phyloP scores from a whole-genome alignment of 2,113 vertebrate species.

The Melanostigma gelatinosum region DNA sequence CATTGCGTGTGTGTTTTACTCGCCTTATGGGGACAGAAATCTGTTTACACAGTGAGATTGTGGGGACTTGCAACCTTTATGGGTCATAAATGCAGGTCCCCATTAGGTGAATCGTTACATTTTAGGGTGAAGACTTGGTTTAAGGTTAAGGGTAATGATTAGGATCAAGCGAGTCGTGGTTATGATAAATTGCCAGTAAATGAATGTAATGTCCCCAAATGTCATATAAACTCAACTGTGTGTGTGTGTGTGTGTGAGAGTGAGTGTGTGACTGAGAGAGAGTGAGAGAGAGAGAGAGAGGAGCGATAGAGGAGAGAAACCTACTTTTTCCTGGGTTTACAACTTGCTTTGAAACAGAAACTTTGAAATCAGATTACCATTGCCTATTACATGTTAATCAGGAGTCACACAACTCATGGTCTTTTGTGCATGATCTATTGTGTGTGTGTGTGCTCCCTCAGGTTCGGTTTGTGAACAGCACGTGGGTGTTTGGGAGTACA shows the following conservation, averaged over 20 bases:
- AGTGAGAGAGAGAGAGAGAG: background rate
- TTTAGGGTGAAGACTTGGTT: too few relatives aligned
- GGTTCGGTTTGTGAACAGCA: constrained; percentile 95
- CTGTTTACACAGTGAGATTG: too few relatives aligned
- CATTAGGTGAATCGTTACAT: too few relatives aligned
- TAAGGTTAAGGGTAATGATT: background rate
- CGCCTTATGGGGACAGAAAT: too few relatives aligned
- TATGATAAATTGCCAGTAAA: too few relatives aligned
- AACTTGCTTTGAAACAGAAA: background rate
- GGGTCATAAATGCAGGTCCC: too few relatives aligned
- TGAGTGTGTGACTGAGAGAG: background rate
- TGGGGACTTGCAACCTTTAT: too few relatives aligned
- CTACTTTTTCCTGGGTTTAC: too few relatives aligned
- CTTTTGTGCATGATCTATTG: background rate
- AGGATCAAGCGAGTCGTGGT: background rate
- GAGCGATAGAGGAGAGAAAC: background rate
- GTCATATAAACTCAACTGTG: background rate
- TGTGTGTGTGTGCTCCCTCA: constrained; percentile 55
- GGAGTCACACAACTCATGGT: background rate
- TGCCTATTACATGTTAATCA: background rate
- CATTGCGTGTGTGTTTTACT: too few relatives aligned
- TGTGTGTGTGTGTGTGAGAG: background rate
- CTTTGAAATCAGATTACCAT: background rate
- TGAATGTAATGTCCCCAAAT: background rate
- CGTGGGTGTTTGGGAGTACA: constrained; percentile 92